Evolutionary conservation across 2,113 vertebrate genomes (phyloP).

Genomic region (Electrona antarctica): DNA sequence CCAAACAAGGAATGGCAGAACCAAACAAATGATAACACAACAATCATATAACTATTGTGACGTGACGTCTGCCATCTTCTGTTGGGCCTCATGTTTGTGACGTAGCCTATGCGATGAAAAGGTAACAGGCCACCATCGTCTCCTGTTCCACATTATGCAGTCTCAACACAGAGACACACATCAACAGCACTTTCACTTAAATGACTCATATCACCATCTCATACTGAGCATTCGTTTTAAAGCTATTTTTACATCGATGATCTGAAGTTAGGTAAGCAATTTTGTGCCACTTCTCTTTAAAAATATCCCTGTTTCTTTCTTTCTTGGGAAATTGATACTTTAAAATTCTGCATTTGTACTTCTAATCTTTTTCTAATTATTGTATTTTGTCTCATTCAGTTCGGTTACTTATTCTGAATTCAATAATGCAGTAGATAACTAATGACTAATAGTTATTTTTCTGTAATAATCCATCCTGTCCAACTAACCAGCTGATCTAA

Average conservation of each 20-base stretch:
- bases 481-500: neutral
- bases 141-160: conserved; percentile 1
- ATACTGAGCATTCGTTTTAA: neutral
- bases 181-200: conserved; percentile 11
- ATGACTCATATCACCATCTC: neutral
- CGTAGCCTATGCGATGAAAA: conserved; percentile 35
- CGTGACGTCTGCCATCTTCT: conserved; percentile 42
- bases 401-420: no score
- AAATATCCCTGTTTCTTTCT: neutral
- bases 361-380: conserved; percentile 3
- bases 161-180: conserved; percentile 22
- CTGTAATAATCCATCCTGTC: neutral
- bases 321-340: neutral
- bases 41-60: conserved; percentile 62
- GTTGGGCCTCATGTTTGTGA: conserved; percentile 55
- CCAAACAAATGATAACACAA: conserved; percentile 75
- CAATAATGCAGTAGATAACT: no score
- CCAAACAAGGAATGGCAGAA: conserved; percentile 65
- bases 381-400: neutral
- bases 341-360: neutral
- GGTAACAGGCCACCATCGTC: conserved; percentile 5
- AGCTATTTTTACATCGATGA: conserved; percentile 3
- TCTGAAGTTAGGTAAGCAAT: conserved; percentile 43
- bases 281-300: neutral
- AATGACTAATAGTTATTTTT: no score